Percentiles rank a stretch among this genome's conserved stretches.
phyloP scores from a whole-genome alignment of 2,797 vertebrate species.

The Brachyalestes nurse region DNA sequence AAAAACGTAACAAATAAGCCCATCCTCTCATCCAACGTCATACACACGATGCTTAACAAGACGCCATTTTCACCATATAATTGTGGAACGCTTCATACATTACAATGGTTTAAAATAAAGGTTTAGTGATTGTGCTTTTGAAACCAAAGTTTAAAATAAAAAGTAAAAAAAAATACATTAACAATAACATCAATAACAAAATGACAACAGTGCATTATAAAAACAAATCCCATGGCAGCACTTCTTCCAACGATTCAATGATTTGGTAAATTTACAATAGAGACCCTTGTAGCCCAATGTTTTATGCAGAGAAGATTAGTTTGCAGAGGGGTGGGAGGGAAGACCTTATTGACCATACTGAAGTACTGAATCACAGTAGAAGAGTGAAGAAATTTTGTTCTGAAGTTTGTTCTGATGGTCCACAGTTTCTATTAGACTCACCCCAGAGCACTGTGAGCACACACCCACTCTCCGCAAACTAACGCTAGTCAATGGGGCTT shows the following conservation, averaged over 20 bases:
- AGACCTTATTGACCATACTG: conserved; percentile 30
- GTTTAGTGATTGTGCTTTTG: conserved; percentile 99
- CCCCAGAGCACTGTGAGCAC: conserved; percentile 19
- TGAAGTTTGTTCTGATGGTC: conserved; percentile 61
- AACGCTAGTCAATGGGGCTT: conserved; percentile 63
- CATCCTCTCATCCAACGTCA: conserved; percentile 23
- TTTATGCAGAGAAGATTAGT: conserved; percentile 67
- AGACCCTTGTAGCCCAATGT: conserved; percentile 75
- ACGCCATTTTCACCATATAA: conserved; percentile 81
- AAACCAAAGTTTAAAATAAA: conserved; percentile 92
- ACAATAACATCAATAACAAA: conserved; percentile 63
- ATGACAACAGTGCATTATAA: conserved; percentile 98
- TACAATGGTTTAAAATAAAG: conserved; percentile 99
- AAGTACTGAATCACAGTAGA: conserved; percentile 77
- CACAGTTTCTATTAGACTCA: conserved; percentile 58
- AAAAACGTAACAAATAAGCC: conserved; percentile 38
- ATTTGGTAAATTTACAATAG: conserved; percentile 86
- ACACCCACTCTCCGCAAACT: conserved; percentile 49
- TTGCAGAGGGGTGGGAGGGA: conserved; percentile 62
- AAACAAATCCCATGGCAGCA: conserved; percentile 88
- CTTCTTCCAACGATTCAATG: conserved; percentile 89
- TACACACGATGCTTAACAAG: conserved; percentile 79
- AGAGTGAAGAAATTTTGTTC: conserved; percentile 57
- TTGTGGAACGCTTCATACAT: conserved; percentile 80
- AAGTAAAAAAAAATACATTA: conserved; percentile 75